A percentile compares a stretch with the other conserved stretches of the same genome.
phyloP scores from a whole-genome alignment of 2,113 vertebrate genomes.

The Danio rerio region GRCz12tu NC_133187.1:34310001-34310500 shows the following conservation, averaged over 20 bases:
- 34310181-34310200: neutral
- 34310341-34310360: too few relatives aligned
- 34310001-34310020: neutral
- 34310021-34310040: neutral
- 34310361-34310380: too few relatives aligned
- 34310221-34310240: constrained; percentile 19
- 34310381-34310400: too few relatives aligned
- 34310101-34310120: neutral
- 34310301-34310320: neutral
- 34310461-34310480: too few relatives aligned
- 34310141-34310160: neutral
- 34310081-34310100: neutral
- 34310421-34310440: too few relatives aligned
- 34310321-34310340: too few relatives aligned
- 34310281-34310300: neutral
- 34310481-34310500: too few relatives aligned
- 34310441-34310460: too few relatives aligned
- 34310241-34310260: neutral
- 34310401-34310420: too few relatives aligned
- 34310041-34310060: too few relatives aligned
- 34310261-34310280: constrained; percentile 1
- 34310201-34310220: neutral
- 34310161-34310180: constrained; percentile 24
- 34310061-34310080: neutral
- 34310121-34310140: constrained; percentile 1